Base-by-base conservation (phyloP, 2,797 vertebrate species). In the Argentina silus region DNA sequence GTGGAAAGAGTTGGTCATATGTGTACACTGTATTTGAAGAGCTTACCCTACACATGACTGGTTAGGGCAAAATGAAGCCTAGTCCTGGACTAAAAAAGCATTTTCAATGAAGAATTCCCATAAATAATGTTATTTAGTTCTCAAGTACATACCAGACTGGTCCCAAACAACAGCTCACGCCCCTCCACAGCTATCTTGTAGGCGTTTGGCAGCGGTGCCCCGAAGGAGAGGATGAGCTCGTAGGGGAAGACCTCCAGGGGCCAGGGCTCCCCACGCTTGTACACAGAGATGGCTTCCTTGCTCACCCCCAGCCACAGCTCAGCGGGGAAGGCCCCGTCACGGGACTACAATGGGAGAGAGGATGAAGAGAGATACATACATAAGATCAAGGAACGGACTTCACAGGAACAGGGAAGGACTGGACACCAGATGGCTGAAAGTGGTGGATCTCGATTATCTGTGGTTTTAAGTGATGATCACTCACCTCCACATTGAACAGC, bases 151-250 rank as follows among this genome's bases (percentile, higher is more conserved):
- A 99, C 98, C 96, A 97, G 94, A 2, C 86, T 94, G 1, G 97
- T 99, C 85, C 97, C 96, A 66, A 99, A 99, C 10, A 96, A 88
- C 78, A 99, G 90, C 67, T 99, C 97, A 70, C 97, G 92, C 23
- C 96, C 96, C 78, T 99, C 97, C 27, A 98, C 95, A 0, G 96
- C 91, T 0, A 99, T 98, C 92, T 96, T 98, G 92, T 99, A 99
- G 0, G 94, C 89, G 82, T 95, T 98, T 69, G 96, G 89, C 76
- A 95, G 93, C 0, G 98, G 97, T 0, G 98, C 97, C 7, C 97
- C 97, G 0, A 99, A 99, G 6, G 97, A 98, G 15, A 98, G 93
- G 79, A 99, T 98, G 70, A 95, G 95, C 1, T 99, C 98, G 0
- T 99, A 99, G 3, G 94, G 95, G 88, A 99, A 98, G 65, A 97